Conservation (phyloP, 2,888 invertebrate genomes). For the Seira musarum region DNA sequence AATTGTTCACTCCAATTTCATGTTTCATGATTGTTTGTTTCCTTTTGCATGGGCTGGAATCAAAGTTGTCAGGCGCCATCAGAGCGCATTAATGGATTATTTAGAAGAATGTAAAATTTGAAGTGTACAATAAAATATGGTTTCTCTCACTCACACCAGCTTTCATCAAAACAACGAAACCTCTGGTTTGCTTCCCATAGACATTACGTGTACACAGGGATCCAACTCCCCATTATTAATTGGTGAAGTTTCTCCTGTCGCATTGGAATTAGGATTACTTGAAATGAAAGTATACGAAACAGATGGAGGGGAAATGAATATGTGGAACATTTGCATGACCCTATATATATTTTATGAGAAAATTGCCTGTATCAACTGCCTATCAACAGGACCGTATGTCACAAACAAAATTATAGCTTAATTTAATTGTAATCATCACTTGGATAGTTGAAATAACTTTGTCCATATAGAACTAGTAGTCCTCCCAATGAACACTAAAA, state of each 20-base stretch:
- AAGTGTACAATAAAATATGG: conserved; percentile 9
- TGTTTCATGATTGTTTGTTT: conserved; percentile 6
- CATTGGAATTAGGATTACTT: neutral
- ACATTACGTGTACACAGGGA: neutral
- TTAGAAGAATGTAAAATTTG: conserved; percentile 7
- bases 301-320: neutral
- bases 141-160: too few relatives aligned
- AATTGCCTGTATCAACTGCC: neutral
- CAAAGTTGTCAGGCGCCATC: neutral
- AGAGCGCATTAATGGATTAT: conserved; percentile 11
- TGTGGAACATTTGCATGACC: neutral
- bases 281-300: neutral
- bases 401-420: conserved; percentile 5
- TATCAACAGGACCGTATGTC: conserved; percentile 17
- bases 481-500: neutral
- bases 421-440: conserved; percentile 14
- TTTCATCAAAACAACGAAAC: neutral
- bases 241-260: neutral
- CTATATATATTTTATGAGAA: too few relatives aligned
- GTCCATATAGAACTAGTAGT: too few relatives aligned
- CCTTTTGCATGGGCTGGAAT: neutral
- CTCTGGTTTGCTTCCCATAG: neutral
- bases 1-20: neutral
- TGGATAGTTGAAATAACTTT: neutral
- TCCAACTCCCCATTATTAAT: neutral